phyloP scores from a whole-genome alignment of 2,888 invertebrate genomes.

The Alloplasta piceator region DNA sequence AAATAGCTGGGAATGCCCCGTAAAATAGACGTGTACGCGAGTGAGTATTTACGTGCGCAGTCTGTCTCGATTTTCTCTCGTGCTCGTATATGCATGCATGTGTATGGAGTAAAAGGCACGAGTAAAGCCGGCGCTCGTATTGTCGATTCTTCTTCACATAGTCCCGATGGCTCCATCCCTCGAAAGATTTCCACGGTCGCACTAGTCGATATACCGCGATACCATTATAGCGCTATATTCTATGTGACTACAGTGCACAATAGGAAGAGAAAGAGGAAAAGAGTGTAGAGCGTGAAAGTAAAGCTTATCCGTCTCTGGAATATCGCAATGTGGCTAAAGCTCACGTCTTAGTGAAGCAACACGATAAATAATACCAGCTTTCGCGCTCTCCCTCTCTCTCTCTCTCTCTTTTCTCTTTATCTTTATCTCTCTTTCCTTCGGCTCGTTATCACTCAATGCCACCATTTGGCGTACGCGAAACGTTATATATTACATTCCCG shows the following conservation, averaged over 20 bases:
- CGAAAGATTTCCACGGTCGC: conserved; percentile 36
- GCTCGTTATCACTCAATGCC: conserved; percentile 10
- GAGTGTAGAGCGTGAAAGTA: conserved; percentile 40
- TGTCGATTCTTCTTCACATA: conserved; percentile 10
- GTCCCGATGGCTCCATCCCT: conserved; percentile 17
- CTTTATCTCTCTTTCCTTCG: neutral
- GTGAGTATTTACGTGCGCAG: conserved; percentile 44
- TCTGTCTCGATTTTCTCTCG: conserved; percentile 19
- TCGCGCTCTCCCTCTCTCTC: conserved; percentile 6
- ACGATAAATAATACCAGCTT: conserved; percentile 50
- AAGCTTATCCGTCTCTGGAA: conserved; percentile 57
- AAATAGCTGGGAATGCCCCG: no score
- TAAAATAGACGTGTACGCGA: conserved; percentile 12
- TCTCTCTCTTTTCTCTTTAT: neutral
- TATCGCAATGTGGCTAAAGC: conserved; percentile 46
- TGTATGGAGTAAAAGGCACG: conserved; percentile 9
- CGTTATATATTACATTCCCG: no score
- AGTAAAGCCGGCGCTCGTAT: conserved; percentile 22
- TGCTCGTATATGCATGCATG: conserved; percentile 12
- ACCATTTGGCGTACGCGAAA: neutral
- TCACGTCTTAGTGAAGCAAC: conserved; percentile 39
- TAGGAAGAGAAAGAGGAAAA: conserved; percentile 8
- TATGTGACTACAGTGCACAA: conserved; percentile 15
- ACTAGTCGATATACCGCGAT: conserved; percentile 60
- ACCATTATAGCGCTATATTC: conserved; percentile 26